phyloP scores from a whole-genome alignment of 2,888 invertebrate genomes.

The Pheosia gnoma region DNA sequence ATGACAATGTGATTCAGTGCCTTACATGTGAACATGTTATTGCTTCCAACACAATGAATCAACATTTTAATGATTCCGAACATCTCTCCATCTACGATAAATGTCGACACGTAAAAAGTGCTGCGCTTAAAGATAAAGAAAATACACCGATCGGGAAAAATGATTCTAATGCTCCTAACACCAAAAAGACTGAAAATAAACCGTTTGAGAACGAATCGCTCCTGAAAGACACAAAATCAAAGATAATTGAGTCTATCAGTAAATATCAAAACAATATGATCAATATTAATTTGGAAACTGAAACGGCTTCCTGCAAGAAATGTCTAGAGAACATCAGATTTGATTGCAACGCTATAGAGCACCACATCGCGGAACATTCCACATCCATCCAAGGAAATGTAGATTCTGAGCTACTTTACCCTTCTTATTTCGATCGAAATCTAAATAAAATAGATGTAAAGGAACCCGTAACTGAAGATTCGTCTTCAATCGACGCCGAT shows the following conservation, averaged over 20 bases:
- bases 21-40: conserved; percentile 54
- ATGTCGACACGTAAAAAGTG: neutral
- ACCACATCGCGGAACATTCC: conserved; percentile 34
- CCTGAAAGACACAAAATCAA: conserved; percentile 22
- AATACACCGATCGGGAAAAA: neutral
- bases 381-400: neutral
- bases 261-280: conserved; percentile 35
- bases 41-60: conserved; percentile 19
- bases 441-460: conserved; percentile 26
- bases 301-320: conserved; percentile 38
- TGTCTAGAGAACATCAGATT: conserved; percentile 30
- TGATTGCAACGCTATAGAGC: conserved; percentile 24
- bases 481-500: neutral
- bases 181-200: neutral
- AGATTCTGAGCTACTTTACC: conserved; percentile 19
- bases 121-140: neutral
- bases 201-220: conserved; percentile 6
- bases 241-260: conserved; percentile 30
- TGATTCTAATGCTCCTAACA: neutral
- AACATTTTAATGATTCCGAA: conserved; percentile 44
- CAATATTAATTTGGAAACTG: conserved; percentile 41
- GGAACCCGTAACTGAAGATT: neutral
- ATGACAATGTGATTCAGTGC: conserved; percentile 48
- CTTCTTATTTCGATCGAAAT: conserved; percentile 14
- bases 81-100: conserved; percentile 32